A percentile compares a stretch with the other conserved stretches of the same genome.
phyloP scores from a whole-genome alignment of 2,888 invertebrate species.

The Limenitis arthemis region DNA sequence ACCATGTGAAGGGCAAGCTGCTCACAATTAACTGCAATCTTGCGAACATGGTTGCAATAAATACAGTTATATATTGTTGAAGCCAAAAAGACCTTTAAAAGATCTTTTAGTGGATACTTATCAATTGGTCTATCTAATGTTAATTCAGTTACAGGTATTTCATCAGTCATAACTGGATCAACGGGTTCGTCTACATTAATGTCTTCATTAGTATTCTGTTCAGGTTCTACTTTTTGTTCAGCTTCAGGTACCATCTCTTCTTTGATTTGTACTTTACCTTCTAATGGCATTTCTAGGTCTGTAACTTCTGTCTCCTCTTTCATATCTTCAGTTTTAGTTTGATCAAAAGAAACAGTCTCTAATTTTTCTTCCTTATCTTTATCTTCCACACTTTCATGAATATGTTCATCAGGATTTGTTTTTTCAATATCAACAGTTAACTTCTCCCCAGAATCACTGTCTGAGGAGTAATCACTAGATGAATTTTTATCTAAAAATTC shows the following conservation, averaged over 20 bases:
- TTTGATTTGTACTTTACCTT: slow-evolving; percentile 36
- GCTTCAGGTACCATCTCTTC: slow-evolving; percentile 35
- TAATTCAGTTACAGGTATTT: slow-evolving; percentile 78
- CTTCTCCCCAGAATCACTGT: slow-evolving; percentile 75
- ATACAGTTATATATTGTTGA: slow-evolving; percentile 80
- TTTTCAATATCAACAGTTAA: slow-evolving; percentile 70
- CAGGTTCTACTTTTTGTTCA: slow-evolving; percentile 50
- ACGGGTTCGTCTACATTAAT: slow-evolving; percentile 47
- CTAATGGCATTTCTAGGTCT: slow-evolving; percentile 26
- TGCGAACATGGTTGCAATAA: slow-evolving; percentile 89
- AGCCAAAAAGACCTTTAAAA: slow-evolving; percentile 81
- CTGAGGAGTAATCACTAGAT: slow-evolving; percentile 67
- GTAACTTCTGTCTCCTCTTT: slow-evolving; percentile 19
- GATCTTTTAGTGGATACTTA: slow-evolving; percentile 78
- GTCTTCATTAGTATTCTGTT: slow-evolving; percentile 39
- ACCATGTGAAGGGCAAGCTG: slow-evolving; percentile 86
- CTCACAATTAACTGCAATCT: slow-evolving; percentile 88
- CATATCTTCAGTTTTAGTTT: slow-evolving; percentile 10
- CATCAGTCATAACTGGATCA: slow-evolving; percentile 52
- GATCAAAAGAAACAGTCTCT: slow-evolving; percentile 23
- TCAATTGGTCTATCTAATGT: slow-evolving; percentile 83
- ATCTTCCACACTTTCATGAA: slow-evolving; percentile 22
- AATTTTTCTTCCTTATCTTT: slow-evolving; percentile 22
- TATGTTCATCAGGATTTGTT: slow-evolving; percentile 31
- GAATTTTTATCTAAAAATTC: slow-evolving; percentile 69